These are phyloP conservation scores for Falco novaeseelandiae DNA, from an alignment of 2,797 vertebrate species.

Conservation along the genomic window DNA sequence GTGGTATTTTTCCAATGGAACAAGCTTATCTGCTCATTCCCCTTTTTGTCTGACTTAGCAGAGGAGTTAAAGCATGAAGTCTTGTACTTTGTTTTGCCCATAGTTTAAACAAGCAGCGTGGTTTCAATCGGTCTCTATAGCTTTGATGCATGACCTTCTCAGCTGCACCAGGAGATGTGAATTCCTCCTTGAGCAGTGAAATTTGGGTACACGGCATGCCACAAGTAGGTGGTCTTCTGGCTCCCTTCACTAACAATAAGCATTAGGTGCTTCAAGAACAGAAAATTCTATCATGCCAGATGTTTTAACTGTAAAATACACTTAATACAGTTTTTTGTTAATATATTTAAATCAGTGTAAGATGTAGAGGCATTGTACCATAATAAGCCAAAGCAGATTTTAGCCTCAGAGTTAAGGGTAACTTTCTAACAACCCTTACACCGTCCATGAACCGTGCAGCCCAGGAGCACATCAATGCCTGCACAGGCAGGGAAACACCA, in stretches of 20 bases:
- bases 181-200: background rate
- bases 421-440: background rate
- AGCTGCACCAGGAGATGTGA: background rate
- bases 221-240: background rate
- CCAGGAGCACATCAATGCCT: background rate
- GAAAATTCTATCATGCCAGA: background rate
- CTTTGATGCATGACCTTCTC: background rate
- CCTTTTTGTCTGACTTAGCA: background rate
- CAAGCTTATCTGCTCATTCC: background rate
- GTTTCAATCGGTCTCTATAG: background rate
- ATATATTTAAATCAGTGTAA: background rate
- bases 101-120: background rate
- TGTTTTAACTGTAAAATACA: background rate
- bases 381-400: background rate
- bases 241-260: background rate
- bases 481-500: background rate
- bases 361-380: background rate
- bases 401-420: background rate
- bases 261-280: background rate
- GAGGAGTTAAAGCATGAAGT: background rate
- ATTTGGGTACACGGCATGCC: fast-evolving
- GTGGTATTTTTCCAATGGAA: background rate
- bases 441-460: background rate
- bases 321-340: background rate
- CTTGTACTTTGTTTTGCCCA: background rate